Evolutionary conservation across 2,797 vertebrate species (phyloP), one percentile per base, ranked within the genome.

Genomic region (Melanotaenia nigrans): DNA sequence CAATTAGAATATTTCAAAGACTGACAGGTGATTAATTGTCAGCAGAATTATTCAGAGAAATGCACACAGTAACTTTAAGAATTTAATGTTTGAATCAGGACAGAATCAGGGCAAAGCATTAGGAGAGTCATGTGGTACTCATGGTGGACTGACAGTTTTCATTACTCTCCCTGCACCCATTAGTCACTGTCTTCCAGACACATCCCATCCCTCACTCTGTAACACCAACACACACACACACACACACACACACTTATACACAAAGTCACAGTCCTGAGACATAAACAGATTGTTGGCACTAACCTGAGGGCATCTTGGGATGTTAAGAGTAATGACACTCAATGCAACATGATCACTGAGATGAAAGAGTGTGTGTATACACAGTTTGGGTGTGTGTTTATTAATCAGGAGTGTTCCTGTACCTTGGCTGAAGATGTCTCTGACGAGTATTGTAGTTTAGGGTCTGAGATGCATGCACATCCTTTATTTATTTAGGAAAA

Each of bases 291-390:
- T 85, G 80, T 87, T 83, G 82, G 73, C 45, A 82, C 74, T 92
- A 91, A 92, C 93, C 93, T 60, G 61, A 81, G 81, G 82, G 81
- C 85, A 91, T 83, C 83, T 82, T 78, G 77, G 88, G 87, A 87
- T 74, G 78, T 85, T 82, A 71, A 85, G 83, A 87, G 84, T 83
- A 89, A 91, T 92, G 91, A 90, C 89, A 92, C 83, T 82, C 82
- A 77, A 63, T 87, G 86, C 73, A 87, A 87, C 78, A 80, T 92
- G 77, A 92, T 87, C 86, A 85, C 81, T 77, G 71, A 79, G 74
- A 82, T 87, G 83, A 68, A 9, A 57, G 69, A 51, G 57, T 63
- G 79, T 54, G 56, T 68, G 57, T 70, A 47, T 49, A 51, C 16
- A 28, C 24, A 38, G 36, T 28, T 45, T 20, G 18, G 18, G 62